Conservation (phyloP, 2,888 invertebrate species). For the Luffia ferchaultella region DNA sequence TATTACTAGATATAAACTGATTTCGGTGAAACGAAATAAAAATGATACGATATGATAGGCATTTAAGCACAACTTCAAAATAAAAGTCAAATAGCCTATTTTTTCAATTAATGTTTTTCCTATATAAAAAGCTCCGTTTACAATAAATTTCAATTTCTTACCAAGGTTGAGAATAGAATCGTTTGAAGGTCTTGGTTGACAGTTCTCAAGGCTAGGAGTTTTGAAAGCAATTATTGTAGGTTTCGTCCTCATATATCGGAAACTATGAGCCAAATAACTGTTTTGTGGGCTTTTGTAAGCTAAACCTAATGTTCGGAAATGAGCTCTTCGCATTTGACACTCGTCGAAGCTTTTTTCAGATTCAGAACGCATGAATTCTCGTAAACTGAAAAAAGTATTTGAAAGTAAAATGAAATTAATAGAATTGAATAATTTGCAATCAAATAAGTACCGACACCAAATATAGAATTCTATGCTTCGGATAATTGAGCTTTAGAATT, state of each 20-base stretch:
- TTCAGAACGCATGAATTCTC: slow-evolving; percentile 79
- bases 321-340: slow-evolving; percentile 69
- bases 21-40: too few relatives aligned
- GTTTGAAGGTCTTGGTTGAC: slow-evolving; percentile 64
- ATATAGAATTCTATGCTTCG: neutral
- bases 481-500: too few relatives aligned
- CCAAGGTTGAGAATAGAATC: slow-evolving; percentile 67
- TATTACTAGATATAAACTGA: too few relatives aligned
- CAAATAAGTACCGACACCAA: neutral
- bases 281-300: slow-evolving; percentile 81
- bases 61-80: too few relatives aligned
- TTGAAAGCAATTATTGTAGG: slow-evolving; percentile 90
- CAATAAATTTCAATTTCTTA: slow-evolving; percentile 22
- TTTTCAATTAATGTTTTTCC: too few relatives aligned
- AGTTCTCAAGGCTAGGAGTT: slow-evolving; percentile 80
- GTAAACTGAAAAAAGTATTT: slow-evolving; percentile 53
- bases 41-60: too few relatives aligned
- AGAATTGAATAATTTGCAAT: too few relatives aligned
- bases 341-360: slow-evolving; percentile 81
- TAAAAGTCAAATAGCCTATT: too few relatives aligned
- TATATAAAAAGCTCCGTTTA: too few relatives aligned
- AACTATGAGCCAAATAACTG: slow-evolving; percentile 82
- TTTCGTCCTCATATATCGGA: slow-evolving; percentile 89
- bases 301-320: slow-evolving; percentile 69
- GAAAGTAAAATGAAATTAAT: too few relatives aligned